Conservation (phyloP, 2,888 invertebrate species). For the Eupithecia tripunctaria region DNA sequence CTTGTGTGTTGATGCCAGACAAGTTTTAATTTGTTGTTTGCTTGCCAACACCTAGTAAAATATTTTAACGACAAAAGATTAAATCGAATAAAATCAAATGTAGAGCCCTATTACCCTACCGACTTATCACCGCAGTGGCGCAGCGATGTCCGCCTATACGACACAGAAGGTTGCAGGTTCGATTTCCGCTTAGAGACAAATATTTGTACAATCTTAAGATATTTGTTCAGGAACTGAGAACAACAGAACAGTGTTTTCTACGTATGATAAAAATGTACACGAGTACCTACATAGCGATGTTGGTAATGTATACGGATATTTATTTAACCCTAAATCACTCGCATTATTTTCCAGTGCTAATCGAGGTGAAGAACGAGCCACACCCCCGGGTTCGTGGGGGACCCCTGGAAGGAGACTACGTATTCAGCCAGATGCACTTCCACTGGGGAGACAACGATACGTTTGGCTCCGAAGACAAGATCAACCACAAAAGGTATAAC, state of each 20-base stretch:
- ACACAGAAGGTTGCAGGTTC: background rate
- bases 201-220: background rate
- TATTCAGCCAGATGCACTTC: slow-evolving; percentile 91
- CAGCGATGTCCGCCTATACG: background rate
- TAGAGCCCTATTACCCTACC: background rate
- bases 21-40: background rate
- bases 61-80: background rate
- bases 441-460: slow-evolving; percentile 92
- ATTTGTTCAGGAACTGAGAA: no score
- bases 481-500: slow-evolving; percentile 86
- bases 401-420: slow-evolving; percentile 86
- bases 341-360: slow-evolving; percentile 79
- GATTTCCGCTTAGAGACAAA: background rate
- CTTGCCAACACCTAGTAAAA: background rate
- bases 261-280: no score
- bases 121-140: background rate
- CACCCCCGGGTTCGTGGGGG: slow-evolving; percentile 86
- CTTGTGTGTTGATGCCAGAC: no score
- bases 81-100: no score
- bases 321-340: no score
- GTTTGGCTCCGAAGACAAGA: slow-evolving; percentile 91
- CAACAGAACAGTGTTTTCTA: background rate
- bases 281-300: background rate
- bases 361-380: slow-evolving; percentile 82
- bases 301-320: background rate